Evolutionary conservation across 2,113 vertebrate species (phyloP), one percentile per base, ranked within the genome.

Genomic region (Channa maculata): DNA sequence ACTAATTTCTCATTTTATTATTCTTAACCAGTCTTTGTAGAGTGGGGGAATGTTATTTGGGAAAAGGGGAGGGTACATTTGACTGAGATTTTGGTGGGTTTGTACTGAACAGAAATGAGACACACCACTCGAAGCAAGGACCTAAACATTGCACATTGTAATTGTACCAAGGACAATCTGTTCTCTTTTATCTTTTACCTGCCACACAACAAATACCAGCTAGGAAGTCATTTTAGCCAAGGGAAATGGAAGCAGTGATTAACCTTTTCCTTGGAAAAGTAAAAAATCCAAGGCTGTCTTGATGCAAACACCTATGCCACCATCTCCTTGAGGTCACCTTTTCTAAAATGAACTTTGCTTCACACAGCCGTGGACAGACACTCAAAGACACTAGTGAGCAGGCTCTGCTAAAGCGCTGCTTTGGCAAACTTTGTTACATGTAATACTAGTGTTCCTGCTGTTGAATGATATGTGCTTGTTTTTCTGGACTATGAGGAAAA

Each of bases 361-460:
- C 71, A 14, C 50, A 68, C 76, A 9, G 71, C 70, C 65, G 67
- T 58, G 53, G 59, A 72, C 67, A 8, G 64, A 63, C 57, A 24
- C 24, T 24, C 24, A 24, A 24, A 24, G 24, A 24, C 24, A 13
- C 11, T 9, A 36, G 51, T n/a, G 39, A 71, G 54, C 65, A 60
- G 50, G 37, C 65, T 80, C 66, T 72, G 79, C 82, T 69, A 74
- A 65, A 86, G 77, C 58, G 50, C 78, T 65, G 61, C 59, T 61
- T 49, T 65, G 14, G 77, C 50, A 69, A 57, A 58, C 67, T 44
- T 65, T 77, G 79, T 58, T 74, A 85, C 62, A 71, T 78, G 72
- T 89, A 82, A 88, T 90, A 83, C 87, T 84, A 87, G 90, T 87
- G 77, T 88, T 83, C 65, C 74, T 90, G 86, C 79, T 90, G 88